phyloP scores from a whole-genome alignment of 1,140 invertebrate genomes.

The Harlomillsia oculata region DNA sequence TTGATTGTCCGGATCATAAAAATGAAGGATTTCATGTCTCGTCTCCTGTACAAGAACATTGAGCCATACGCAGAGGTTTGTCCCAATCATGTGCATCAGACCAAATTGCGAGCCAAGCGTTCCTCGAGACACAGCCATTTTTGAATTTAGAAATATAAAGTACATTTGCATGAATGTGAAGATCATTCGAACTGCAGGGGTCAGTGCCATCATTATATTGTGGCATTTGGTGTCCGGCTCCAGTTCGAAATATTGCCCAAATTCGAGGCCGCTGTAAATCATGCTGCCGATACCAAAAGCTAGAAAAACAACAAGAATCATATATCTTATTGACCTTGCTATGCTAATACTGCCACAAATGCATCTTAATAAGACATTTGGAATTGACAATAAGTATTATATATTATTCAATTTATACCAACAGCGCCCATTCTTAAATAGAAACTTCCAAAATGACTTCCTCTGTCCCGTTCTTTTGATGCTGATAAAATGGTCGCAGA shows the following conservation, averaged over 20 bases:
- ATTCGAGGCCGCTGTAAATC: conserved; percentile 89
- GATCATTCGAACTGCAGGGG: conserved; percentile 75
- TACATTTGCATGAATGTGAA: conserved; percentile 94
- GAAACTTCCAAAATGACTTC: conserved; percentile 28
- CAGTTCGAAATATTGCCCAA: conserved; percentile 85
- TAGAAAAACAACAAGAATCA: conserved; percentile 40
- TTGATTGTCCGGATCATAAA: conserved; percentile 62
- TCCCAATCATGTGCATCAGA: conserved; percentile 92
- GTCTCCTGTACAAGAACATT: conserved; percentile 79
- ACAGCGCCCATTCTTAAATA: conserved; percentile 32
- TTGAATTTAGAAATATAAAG: conserved; percentile 89
- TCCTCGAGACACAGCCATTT: conserved; percentile 39
- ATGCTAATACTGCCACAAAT: too few species aligned
- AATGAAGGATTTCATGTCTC: conserved; percentile 82
- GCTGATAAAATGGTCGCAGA: too few species aligned
- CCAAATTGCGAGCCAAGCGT: conserved; percentile 64
- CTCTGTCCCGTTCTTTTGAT: too few species aligned
- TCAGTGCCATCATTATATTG: conserved; percentile 73
- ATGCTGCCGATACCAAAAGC: conserved; percentile 89
- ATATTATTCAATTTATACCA: conserved; percentile 7
- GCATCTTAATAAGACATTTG: too few species aligned
- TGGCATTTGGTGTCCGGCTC: conserved; percentile 71
- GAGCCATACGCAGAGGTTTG: conserved; percentile 85
- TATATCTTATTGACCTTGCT: too few species aligned
- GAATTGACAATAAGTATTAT: not conserved